Base-by-base conservation (phyloP, 1,140 invertebrate genomes). In the Mylabris phalerata region DNA sequence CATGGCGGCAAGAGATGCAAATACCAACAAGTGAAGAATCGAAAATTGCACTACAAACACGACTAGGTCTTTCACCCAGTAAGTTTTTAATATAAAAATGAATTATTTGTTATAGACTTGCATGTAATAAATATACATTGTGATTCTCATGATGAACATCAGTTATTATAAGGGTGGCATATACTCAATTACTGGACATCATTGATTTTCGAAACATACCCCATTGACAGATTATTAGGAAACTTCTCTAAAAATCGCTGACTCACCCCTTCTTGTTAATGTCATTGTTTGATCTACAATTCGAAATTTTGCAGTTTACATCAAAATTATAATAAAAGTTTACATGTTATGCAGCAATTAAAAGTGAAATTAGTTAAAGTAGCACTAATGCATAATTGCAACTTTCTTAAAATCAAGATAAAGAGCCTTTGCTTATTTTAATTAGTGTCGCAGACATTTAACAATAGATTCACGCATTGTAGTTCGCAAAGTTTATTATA, bases 21-120 rank as follows among this genome's bases (percentile, higher is more conserved):
- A 52, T 71, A 47, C 68, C 72, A 45, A 66, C 71, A 5, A 60
- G 62, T 26, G 68, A 73, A 57, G 74, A 76, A 47, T 68, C 69
- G 1, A 76, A 76, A 67, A 60, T 70, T 9, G 72, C 72, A 5
- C 63, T 76, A 5, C 73, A 75, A 51, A 66, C 71, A 24, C 56
- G 74, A 55, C 64, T 75, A 44, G 71, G 73, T 40, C 63, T 76
- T 1, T 74, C 74, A 49, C 73, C 74, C 55, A 64, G 70, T 71
- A 62, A 67, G 66, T 63, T 60, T 40, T 13, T 42, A 42, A 11
- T 9, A 9, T 9, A 1, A 9, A 42, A 42, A 9, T 9, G n/a
- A 42, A 9, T 9, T 9, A 42, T 9, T 9, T 42, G 40, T 9
- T 13, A 13, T 13, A 13, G 13, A 13, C 13, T 13, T 13, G 13